Evolutionary conservation across 2,888 invertebrate genomes (phyloP).

Genomic region (Tinea semifulvella): DNA sequence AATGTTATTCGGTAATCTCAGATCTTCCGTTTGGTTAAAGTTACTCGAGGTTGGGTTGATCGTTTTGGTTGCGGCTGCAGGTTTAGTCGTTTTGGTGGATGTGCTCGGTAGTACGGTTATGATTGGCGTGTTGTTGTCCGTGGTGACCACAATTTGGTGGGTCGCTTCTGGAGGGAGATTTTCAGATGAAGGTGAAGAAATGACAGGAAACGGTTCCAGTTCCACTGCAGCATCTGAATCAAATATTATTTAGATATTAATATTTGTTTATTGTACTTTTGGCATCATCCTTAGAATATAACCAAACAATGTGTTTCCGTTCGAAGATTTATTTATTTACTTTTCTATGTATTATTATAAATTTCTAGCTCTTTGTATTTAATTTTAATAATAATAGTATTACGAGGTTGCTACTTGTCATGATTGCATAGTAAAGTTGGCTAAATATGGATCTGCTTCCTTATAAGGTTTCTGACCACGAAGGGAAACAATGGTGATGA

Average conservation of each 20-base stretch:
- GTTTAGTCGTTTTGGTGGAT: slow-evolving; percentile 30
- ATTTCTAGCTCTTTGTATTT: no score
- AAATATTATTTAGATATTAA: neutral
- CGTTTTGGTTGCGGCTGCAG: slow-evolving; percentile 26
- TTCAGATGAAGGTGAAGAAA: slow-evolving; percentile 36
- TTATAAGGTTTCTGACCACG: no score
- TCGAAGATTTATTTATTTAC: no score
- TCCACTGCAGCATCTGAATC: slow-evolving; percentile 18
- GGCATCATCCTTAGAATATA: no score
- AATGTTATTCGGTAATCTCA: slow-evolving; percentile 57
- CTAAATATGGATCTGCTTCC: no score
- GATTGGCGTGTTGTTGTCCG: slow-evolving; percentile 13
- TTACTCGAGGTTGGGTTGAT: slow-evolving; percentile 30
- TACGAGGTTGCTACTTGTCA: no score
- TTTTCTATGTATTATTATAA: no score
- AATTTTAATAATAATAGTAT: no score
- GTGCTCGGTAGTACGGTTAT: slow-evolving; percentile 26
- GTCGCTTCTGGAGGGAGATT: slow-evolving; percentile 28
- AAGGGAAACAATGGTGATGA: no score
- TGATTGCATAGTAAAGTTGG: no score
- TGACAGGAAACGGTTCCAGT: slow-evolving; percentile 28
- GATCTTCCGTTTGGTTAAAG: slow-evolving; percentile 48
- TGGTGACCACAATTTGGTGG: slow-evolving; percentile 25
- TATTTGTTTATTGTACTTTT: no score
- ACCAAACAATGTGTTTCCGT: no score